Base-by-base conservation (phyloP, 1,140 invertebrate genomes). In the Drosophila funebris region DNA sequence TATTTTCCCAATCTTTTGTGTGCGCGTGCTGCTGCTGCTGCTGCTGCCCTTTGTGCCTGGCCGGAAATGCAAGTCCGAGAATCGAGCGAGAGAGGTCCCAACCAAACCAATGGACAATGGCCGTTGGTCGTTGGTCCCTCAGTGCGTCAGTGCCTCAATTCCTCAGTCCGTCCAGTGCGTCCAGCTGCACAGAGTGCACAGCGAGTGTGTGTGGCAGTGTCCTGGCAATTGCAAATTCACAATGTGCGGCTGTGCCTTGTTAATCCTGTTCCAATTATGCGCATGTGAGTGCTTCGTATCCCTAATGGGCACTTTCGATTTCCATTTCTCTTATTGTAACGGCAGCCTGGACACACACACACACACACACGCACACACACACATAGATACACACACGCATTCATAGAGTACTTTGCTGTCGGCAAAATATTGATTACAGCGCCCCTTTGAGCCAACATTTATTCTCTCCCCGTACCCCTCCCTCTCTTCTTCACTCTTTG, bases 401-500 rank as follows among this genome's bases (percentile, higher is more conserved):
- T 46, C 56, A 41, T 4, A 58, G 39, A 68, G 77, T 33, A 69
- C 75, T 61, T 39, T 43, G 63, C 50, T 78, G 58, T 68, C 67
- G 83, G 76, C 76, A 83, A 88, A 88, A 88, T 88, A 88, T 88
- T 88, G 84, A 88, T 88, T 88, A 88, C 83, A 88, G 72, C 63
- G 44, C 44, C 39, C 58, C 63, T 70, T 64, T 64, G 60, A 56
- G 60, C 43, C 29, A 57, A 50, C 31, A 16, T 14, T 48, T 48
- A 11, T 71, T 54, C 61, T 36, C 27, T 22, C 39, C n/a, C n/a
- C n/a, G n/a, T n/a, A n/a, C n/a, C n/a, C n/a, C n/a, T 52, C 36
- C 54, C 36, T 11, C 11, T 52, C 41, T 52, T 18, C 33, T 63
- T 73, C 52, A 56, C 24, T 36, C 46, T 22, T 22, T 56, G 18